phyloP scores from a whole-genome alignment of 1,140 invertebrate species.

The Saxidomus purpurata region DNA sequence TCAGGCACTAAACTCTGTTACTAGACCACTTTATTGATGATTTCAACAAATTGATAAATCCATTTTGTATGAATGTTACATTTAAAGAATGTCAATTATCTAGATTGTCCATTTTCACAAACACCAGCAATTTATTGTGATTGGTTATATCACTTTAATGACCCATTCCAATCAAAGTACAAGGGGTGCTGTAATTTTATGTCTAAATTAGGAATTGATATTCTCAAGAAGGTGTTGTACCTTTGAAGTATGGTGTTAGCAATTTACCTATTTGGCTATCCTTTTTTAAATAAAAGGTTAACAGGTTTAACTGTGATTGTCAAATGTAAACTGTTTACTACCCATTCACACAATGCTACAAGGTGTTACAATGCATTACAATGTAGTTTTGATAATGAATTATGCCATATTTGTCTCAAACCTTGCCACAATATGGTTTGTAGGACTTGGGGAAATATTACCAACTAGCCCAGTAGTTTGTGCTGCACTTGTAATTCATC shows the following conservation, averaged over 20 bases:
- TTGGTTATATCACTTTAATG: slow-evolving; percentile 21
- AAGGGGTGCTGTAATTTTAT: not conserved
- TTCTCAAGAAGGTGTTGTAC: not conserved
- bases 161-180: slow-evolving; percentile 6
- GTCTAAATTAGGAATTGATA: slow-evolving; percentile 16
- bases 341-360: too few relatives aligned
- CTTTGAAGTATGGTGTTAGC: not conserved
- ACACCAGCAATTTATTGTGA: not conserved
- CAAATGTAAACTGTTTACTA: too few relatives aligned
- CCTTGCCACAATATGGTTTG: too few relatives aligned
- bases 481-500: too few relatives aligned
- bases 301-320: too few relatives aligned
- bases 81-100: not conserved
- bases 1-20: not conserved
- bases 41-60: not conserved
- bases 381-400: too few relatives aligned
- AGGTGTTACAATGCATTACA: too few relatives aligned
- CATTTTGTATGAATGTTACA: not conserved
- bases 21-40: not conserved
- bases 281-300: not conserved
- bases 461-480: too few relatives aligned
- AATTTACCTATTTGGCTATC: not conserved
- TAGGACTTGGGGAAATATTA: too few relatives aligned
- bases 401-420: too few relatives aligned
- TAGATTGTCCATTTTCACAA: not conserved